These are phyloP conservation scores for Mythimna pallens DNA, from an alignment of 2,888 invertebrate genomes.

Conservation along the genomic window DNA sequence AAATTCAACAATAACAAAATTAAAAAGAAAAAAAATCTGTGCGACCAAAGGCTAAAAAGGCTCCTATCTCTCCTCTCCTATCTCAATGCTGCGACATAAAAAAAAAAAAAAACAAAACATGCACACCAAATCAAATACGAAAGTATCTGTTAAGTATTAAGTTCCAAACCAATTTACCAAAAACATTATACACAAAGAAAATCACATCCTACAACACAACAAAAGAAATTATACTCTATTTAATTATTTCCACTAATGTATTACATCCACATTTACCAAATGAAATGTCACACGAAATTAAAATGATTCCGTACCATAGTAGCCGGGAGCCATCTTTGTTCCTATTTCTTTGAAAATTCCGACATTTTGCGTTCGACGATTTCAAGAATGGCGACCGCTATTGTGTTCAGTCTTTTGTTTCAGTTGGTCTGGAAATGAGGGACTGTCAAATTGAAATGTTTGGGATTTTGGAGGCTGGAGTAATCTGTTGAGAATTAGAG, in stretches of 20 bases:
- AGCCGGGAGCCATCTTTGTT: slow-evolving; percentile 48
- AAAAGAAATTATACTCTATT: slow-evolving; percentile 24
- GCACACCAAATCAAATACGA: too few species aligned
- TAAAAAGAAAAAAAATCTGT: too few species aligned
- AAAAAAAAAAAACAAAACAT: too few species aligned
- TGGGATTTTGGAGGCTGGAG: slow-evolving; percentile 26
- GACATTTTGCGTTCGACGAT: slow-evolving; percentile 55
- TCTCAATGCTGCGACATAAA: too few species aligned
- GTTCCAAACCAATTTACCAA: neutral
- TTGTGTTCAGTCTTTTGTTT: slow-evolving; percentile 60
- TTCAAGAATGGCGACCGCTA: slow-evolving; percentile 41
- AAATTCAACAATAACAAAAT: too few species aligned
- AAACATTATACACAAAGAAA: neutral
- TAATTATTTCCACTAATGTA: slow-evolving; percentile 41
- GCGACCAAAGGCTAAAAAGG: too few species aligned
- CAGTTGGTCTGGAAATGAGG: slow-evolving; percentile 45
- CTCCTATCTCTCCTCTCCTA: too few species aligned
- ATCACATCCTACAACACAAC: neutral
- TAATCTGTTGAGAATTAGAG: slow-evolving; percentile 57
- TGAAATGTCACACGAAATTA: slow-evolving; percentile 49
- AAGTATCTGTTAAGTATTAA: too few species aligned
- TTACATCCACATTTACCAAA: slow-evolving; percentile 40
- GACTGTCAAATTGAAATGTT: slow-evolving; percentile 61
- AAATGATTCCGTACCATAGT: slow-evolving; percentile 33
- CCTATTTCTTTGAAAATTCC: slow-evolving; percentile 56